Percentiles rank a stretch among this genome's conserved stretches.
phyloP scores from a whole-genome alignment of 2,888 invertebrate species.

The Ligdia adustata region DNA sequence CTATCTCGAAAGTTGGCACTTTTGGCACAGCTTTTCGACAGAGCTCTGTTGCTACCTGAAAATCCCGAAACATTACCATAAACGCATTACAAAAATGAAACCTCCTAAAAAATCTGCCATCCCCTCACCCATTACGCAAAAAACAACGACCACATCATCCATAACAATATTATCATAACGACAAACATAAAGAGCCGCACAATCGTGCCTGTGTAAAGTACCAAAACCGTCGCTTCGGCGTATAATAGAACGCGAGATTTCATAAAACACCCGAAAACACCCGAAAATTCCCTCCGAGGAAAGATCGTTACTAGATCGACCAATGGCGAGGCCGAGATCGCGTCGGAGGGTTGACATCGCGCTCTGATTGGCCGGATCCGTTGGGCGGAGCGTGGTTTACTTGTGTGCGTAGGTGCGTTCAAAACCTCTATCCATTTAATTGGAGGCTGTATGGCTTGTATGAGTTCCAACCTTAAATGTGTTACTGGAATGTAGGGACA shows the following conservation, averaged over 20 bases:
- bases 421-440: conserved; percentile 62
- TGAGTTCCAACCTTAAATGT: conserved; percentile 4
- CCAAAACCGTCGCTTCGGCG: conserved; percentile 37
- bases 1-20: no score
- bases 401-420: conserved; percentile 63
- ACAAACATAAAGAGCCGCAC: conserved; percentile 35
- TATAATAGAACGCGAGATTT: conserved; percentile 53
- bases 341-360: conserved; percentile 62
- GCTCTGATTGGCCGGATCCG: conserved; percentile 63
- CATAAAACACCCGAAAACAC: conserved; percentile 78
- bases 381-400: conserved; percentile 59
- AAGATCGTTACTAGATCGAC: conserved; percentile 69
- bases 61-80: no score
- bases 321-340: conserved; percentile 58
- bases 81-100: not conserved
- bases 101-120: conserved; percentile 33
- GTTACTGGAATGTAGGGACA: conserved; percentile 28
- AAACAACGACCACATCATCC: conserved; percentile 62
- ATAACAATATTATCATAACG: conserved; percentile 78
- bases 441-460: conserved; percentile 40
- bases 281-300: conserved; percentile 73
- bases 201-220: conserved; percentile 18
- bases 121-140: conserved; percentile 67
- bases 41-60: no score
- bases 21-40: no score